Evolutionary conservation across 2,113 vertebrate species (phyloP).

Genomic region (Gnathonemus longibarbis): DNA sequence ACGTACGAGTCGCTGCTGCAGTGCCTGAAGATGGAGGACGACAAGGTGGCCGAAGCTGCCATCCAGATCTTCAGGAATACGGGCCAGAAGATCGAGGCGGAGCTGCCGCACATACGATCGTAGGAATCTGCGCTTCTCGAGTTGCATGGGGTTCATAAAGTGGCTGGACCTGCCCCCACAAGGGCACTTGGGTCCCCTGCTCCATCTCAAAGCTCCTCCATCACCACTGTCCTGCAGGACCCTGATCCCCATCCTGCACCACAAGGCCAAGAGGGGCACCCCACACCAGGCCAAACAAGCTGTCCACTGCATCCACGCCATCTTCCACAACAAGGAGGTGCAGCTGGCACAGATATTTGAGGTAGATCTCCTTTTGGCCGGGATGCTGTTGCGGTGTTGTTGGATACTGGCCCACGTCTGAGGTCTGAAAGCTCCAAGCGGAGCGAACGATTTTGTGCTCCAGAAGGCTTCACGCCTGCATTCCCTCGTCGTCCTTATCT

Average conservation of each 20-base stretch:
- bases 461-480: background rate
- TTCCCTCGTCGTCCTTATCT: background rate
- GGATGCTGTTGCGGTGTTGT: background rate
- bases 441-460: background rate
- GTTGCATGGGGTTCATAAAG: background rate
- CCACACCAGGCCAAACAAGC: constrained; percentile 98
- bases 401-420: background rate
- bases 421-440: background rate
- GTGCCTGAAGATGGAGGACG: constrained; percentile 99
- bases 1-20: constrained; percentile 97
- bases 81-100: constrained; percentile 95
- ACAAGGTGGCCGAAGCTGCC: constrained; percentile 96
- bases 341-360: constrained; percentile 98
- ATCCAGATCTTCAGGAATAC: constrained; percentile 99
- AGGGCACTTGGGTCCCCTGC: background rate
- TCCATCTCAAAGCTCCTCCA: background rate
- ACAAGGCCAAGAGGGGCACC: constrained; percentile 96
- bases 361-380: constrained; percentile 52
- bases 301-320: constrained; percentile 95
- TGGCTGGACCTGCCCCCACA: background rate
- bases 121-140: constrained; percentile 48
- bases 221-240: constrained; percentile 63
- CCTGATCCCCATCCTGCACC: constrained; percentile 94
- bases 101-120: constrained; percentile 96
- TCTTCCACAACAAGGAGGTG: constrained; percentile 98